Evolutionary conservation across 1,140 invertebrate species (phyloP).

Genomic region (Caligus rogercresseyi): DNA sequence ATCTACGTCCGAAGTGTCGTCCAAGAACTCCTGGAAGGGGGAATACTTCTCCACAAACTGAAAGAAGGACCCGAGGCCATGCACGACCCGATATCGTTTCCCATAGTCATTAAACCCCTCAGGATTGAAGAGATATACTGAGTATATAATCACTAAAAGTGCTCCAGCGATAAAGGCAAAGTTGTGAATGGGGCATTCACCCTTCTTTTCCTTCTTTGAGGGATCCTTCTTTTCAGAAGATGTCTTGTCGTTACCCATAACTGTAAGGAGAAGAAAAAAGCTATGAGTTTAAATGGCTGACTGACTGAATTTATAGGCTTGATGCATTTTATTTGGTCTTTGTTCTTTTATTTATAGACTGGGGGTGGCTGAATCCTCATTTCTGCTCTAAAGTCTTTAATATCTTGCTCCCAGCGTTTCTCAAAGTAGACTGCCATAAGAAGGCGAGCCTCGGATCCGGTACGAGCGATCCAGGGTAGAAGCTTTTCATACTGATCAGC

Average conservation of each 20-base stretch:
- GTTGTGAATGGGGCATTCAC: not conserved
- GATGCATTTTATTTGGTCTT: not conserved
- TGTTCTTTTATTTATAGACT: not conserved
- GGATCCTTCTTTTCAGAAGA: not conserved
- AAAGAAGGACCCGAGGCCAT: not conserved
- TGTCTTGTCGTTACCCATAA: not conserved
- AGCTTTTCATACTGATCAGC: conserved; percentile 56
- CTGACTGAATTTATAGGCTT: not conserved
- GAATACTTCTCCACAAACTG: conserved; percentile 12
- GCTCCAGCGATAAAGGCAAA: not conserved
- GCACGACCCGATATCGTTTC: not conserved
- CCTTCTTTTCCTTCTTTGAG: not conserved
- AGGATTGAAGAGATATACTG: not conserved
- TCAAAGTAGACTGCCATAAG: conserved; percentile 76
- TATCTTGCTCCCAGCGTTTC: conserved; percentile 73
- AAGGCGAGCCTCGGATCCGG: conserved; percentile 52
- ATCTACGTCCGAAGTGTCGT: not conserved
- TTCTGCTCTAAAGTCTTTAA: conserved; percentile 49
- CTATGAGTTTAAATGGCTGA: not conserved
- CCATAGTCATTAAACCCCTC: not conserved
- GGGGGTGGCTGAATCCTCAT: conserved; percentile 22
- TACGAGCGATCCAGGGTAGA: conserved; percentile 71
- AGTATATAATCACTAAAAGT: not conserved
- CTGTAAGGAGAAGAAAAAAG: not conserved
- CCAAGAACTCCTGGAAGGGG: conserved; percentile 13